phyloP scores from a whole-genome alignment of 2,113 vertebrate genomes.

The Phrynosoma blainvillii region DNA sequence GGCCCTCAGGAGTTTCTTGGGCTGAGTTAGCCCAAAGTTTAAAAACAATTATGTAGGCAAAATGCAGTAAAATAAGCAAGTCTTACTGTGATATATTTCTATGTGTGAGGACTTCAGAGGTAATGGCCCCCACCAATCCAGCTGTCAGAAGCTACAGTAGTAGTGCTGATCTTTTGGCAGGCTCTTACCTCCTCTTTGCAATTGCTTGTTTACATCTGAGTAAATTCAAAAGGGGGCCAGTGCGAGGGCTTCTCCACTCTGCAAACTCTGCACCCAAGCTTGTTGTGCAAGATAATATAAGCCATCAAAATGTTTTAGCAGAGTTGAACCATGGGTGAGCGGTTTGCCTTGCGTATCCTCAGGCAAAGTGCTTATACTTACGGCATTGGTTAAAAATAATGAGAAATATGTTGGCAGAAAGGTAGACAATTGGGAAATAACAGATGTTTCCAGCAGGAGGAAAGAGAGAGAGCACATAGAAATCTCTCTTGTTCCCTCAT shows the following conservation, averaged over 20 bases:
- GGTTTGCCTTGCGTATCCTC: constrained; percentile 12
- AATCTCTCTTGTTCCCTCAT: background rate
- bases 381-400: constrained; percentile 36
- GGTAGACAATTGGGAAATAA: background rate
- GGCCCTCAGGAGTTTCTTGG: too few species aligned
- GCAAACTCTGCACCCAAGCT: background rate
- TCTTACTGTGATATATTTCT: background rate
- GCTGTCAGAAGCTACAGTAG: background rate
- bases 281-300: constrained; percentile 10
- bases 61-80: background rate
- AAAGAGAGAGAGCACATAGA: background rate
- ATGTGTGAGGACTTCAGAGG: background rate
- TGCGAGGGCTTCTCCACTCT: background rate
- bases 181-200: background rate
- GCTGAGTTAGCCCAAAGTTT: background rate
- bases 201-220: background rate
- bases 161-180: background rate
- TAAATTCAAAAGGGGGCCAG: background rate
- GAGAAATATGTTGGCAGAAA: constrained; percentile 13
- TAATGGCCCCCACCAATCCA: background rate
- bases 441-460: background rate
- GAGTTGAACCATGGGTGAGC: constrained; percentile 21
- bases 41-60: background rate
- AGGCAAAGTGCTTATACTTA: constrained; percentile 19
- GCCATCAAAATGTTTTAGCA: constrained; percentile 11